Conservation (phyloP, 92 coral and sea anemone genomes). For the Pocillopora grandis region DNA sequence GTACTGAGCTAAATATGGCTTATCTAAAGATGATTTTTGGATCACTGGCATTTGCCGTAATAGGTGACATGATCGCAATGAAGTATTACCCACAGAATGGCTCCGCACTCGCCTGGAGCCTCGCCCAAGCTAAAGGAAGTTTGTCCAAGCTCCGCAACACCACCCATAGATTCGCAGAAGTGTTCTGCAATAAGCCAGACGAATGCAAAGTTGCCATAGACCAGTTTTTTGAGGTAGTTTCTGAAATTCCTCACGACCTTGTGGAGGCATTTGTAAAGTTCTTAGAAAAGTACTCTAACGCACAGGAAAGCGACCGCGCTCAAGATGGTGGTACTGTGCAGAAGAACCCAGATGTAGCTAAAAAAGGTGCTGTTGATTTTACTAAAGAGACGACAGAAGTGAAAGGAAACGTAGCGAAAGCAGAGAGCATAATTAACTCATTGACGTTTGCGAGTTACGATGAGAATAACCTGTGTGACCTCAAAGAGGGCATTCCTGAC, state of each 20-base stretch:
- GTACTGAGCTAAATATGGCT: background rate
- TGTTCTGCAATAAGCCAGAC: constrained; percentile 30
- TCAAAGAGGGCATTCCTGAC: constrained; percentile 37
- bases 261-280: background rate
- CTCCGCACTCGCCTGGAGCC: constrained; percentile 15
- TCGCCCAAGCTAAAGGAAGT: background rate
- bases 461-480: constrained; percentile 42
- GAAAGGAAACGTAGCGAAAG: constrained; percentile 3
- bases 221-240: background rate
- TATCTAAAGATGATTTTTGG: background rate
- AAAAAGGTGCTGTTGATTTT: background rate
- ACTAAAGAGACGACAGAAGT: background rate
- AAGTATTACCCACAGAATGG: constrained; percentile 9
- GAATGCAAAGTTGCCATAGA: constrained; percentile 19
- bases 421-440: constrained; percentile 23
- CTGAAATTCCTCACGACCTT: constrained; percentile 3
- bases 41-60: background rate
- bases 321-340: background rate
- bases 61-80: constrained; percentile 1
- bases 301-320: too few relatives aligned
- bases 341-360: background rate
- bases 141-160: background rate
- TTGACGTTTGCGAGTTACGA: constrained; percentile 30
- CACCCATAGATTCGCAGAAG: constrained; percentile 14
- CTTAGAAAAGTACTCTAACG: background rate